phyloP scores from a whole-genome alignment of 1,140 invertebrate genomes.

The Thrips palmi region DNA sequence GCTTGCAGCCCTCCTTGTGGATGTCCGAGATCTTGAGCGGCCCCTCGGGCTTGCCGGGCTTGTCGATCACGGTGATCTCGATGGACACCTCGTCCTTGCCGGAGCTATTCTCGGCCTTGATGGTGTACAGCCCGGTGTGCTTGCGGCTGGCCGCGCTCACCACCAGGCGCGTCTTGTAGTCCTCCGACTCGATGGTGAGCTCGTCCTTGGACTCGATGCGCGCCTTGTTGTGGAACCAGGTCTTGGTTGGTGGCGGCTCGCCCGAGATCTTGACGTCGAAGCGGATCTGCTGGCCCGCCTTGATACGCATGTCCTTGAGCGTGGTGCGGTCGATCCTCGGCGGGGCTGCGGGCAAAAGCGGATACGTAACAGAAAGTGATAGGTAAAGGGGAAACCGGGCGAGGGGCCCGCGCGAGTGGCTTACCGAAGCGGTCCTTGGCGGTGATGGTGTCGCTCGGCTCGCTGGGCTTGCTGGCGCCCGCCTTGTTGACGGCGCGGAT shows the following conservation, averaged over 20 bases:
- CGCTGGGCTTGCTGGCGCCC: constrained; percentile 79
- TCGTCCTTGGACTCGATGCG: constrained; percentile 42
- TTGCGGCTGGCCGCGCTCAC: constrained; percentile 52
- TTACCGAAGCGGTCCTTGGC: constrained; percentile 70
- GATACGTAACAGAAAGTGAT: constrained; percentile 3
- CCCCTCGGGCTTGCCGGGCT: constrained; percentile 78
- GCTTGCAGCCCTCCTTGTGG: constrained; percentile 78
- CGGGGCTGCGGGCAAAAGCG: constrained; percentile 32
- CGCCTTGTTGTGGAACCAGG: constrained; percentile 69
- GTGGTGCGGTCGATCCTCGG: constrained; percentile 84
- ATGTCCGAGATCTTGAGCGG: constrained; percentile 81
- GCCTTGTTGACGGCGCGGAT: constrained; percentile 91
- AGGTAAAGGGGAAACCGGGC: neutral
- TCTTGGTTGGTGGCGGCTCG: constrained; percentile 71
- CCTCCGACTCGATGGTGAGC: constrained; percentile 62
- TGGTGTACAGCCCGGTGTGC: constrained; percentile 66
- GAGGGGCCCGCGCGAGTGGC: constrained; percentile 13
- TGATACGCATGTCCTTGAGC: constrained; percentile 68
- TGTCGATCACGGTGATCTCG: constrained; percentile 69
- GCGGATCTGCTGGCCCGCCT: constrained; percentile 67
- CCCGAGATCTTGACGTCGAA: constrained; percentile 78
- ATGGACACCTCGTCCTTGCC: constrained; percentile 84
- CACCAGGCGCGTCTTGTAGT: constrained; percentile 68
- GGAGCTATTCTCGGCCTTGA: constrained; percentile 81
- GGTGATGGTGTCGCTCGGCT: constrained; percentile 58